A percentile compares a stretch with the other conserved stretches of the same genome.
Evolutionary conservation across 2,113 vertebrate genomes (phyloP).

Genomic region (Emydura subglobosa): DNA sequence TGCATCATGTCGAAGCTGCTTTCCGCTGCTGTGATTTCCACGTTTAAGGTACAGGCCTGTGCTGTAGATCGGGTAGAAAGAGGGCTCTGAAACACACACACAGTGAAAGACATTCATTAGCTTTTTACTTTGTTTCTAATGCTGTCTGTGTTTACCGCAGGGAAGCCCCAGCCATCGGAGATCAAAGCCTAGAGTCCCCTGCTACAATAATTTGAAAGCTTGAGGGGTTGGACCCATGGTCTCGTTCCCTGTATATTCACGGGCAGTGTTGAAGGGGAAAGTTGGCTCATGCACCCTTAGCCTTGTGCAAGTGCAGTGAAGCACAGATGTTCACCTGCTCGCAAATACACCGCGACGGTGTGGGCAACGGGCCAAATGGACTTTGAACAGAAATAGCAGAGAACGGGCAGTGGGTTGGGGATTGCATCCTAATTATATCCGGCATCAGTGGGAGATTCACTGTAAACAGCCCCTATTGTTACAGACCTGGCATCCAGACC

Average conservation of each 20-base stretch:
- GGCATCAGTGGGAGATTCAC: background rate
- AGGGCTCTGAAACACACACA: background rate
- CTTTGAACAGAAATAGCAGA: background rate
- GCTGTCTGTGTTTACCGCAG: background rate
- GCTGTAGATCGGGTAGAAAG: background rate
- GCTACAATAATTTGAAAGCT: background rate
- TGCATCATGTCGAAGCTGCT: background rate
- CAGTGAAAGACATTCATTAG: background rate
- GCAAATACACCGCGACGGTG: background rate
- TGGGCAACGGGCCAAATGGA: background rate
- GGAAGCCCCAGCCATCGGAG: no score
- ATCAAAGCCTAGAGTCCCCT: background rate
- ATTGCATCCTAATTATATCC: background rate
- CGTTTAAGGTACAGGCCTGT: background rate
- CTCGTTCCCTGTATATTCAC: background rate
- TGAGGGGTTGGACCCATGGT: no score
- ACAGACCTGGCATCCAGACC: background rate
- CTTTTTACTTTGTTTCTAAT: background rate
- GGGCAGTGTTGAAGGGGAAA: background rate
- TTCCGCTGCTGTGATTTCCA: background rate
- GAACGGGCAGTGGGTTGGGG: background rate
- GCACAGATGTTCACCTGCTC: background rate
- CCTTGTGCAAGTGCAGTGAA: background rate
- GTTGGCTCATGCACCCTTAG: background rate
- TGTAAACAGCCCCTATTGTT: background rate